Conservation (phyloP, 1,140 invertebrate species). For the Nomia melanderi region DNA sequence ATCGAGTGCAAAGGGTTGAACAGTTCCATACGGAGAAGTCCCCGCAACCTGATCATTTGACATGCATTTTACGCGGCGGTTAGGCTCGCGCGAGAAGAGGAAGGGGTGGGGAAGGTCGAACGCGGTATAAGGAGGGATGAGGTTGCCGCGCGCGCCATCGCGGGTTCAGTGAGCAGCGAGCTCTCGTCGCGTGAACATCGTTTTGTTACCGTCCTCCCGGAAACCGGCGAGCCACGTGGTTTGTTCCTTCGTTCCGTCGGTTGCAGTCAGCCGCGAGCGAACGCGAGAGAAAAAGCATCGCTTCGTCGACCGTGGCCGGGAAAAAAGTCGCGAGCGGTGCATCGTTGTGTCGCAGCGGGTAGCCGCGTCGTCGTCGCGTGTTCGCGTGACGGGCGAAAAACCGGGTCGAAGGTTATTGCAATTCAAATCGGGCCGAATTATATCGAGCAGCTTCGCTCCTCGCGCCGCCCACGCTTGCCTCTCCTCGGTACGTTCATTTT, state of each 20-base stretch:
- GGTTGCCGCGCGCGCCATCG: constrained; percentile 13
- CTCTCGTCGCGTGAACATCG: constrained; percentile 62
- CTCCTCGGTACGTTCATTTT: neutral
- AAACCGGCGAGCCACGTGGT: constrained; percentile 65
- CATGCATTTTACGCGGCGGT: neutral
- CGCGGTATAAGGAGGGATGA: neutral
- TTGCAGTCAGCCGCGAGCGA: neutral
- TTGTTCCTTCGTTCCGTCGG: neutral
- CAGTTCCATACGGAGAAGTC: no score
- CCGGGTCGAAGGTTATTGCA: constrained; percentile 24
- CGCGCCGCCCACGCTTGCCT: neutral
- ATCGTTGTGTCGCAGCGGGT: neutral
- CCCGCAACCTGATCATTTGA: neutral
- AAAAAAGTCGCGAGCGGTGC: neutral
- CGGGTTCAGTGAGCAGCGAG: constrained; percentile 70
- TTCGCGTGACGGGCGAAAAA: constrained; percentile 41
- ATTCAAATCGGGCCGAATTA: constrained; percentile 36
- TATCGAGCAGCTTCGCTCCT: constrained; percentile 24
- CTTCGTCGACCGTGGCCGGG: no score
- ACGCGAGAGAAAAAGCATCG: no score
- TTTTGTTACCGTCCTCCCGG: constrained; percentile 27
- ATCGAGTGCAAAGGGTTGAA: no score
- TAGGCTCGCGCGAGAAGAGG: neutral
- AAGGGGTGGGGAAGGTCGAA: neutral
- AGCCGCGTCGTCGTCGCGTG: constrained; percentile 4